These are phyloP conservation scores for Paratilapia polleni DNA, from an alignment of 2,113 vertebrate genomes.

Conservation along the genomic window DNA sequence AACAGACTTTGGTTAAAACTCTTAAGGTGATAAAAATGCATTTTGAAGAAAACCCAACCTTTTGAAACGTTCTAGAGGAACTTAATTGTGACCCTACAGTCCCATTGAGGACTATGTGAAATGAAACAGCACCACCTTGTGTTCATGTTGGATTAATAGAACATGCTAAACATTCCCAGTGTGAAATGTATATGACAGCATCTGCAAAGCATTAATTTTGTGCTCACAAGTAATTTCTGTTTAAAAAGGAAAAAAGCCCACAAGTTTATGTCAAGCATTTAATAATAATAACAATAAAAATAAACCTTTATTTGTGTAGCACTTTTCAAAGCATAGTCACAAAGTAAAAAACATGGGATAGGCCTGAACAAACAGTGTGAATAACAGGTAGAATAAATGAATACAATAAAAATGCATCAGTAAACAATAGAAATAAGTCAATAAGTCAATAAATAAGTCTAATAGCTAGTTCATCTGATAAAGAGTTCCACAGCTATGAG, in stretches of 20 bases:
- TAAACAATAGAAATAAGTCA: neutral
- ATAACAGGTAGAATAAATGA: neutral
- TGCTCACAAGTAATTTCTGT: neutral
- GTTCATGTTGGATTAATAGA: neutral
- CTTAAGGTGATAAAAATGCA: neutral
- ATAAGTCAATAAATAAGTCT: neutral
- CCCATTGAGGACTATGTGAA: neutral
- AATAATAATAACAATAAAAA: neutral
- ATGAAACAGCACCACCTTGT: constrained; percentile 53
- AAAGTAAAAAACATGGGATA: neutral
- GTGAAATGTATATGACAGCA: neutral
- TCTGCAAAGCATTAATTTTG: neutral
- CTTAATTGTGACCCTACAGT: neutral
- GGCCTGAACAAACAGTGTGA: neutral
- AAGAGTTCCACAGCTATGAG: too few relatives aligned
- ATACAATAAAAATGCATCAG: neutral
- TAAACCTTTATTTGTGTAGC: neutral
- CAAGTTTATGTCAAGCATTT: neutral
- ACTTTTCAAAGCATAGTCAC: neutral
- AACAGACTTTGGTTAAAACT: neutral
- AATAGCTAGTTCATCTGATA: too few relatives aligned
- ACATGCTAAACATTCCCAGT: neutral
- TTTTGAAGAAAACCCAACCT: neutral
- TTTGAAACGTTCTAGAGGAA: neutral
- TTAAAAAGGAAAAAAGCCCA: neutral